Percentiles rank a stretch among this genome's conserved stretches.
Conservation (phyloP, 2,888 invertebrate species). For the Hyalella azteca region DNA sequence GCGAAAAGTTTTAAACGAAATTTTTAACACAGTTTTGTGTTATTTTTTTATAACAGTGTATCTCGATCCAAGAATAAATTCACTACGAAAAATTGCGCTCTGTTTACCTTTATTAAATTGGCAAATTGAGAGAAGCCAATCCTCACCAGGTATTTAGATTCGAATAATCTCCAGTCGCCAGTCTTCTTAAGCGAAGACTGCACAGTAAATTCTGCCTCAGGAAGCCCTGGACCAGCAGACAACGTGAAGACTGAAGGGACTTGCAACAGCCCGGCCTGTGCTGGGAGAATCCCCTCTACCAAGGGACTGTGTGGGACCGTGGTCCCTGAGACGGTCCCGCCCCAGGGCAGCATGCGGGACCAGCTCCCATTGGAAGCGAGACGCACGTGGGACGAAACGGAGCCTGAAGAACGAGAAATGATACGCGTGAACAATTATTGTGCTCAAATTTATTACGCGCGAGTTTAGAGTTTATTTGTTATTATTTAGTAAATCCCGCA, state of each 20-base stretch:
- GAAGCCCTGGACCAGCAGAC: constrained; percentile 60
- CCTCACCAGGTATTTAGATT: constrained; percentile 22
- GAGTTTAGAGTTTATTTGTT: too few relatives aligned
- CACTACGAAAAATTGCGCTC: too few relatives aligned
- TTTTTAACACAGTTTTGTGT: too few relatives aligned
- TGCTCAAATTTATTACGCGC: too few relatives aligned
- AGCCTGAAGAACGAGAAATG: constrained; percentile 33
- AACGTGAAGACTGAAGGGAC: constrained; percentile 76
- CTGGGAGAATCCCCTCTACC: constrained; percentile 80
- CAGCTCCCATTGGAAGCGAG: constrained; percentile 52
- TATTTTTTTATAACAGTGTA: not conserved
- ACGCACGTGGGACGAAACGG: constrained; percentile 45
- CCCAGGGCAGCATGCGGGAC: constrained; percentile 53
- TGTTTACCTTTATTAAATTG: too few relatives aligned
- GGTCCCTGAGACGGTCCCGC: constrained; percentile 42
- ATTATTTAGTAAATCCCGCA: too few relatives aligned
- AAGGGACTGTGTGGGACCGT: constrained; percentile 62
- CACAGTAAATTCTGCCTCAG: not conserved
- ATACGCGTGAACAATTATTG: too few relatives aligned
- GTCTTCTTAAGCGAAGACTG: not conserved
- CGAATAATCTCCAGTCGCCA: constrained; percentile 6
- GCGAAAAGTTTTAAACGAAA: too few relatives aligned
- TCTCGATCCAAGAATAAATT: not conserved
- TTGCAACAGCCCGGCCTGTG: constrained; percentile 87
- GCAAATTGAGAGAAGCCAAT: not conserved